Evolutionary conservation across 2,113 vertebrate genomes (phyloP), one percentile per base, ranked within the genome.

Genomic region (Ailuropoda melanoleuca): DNA sequence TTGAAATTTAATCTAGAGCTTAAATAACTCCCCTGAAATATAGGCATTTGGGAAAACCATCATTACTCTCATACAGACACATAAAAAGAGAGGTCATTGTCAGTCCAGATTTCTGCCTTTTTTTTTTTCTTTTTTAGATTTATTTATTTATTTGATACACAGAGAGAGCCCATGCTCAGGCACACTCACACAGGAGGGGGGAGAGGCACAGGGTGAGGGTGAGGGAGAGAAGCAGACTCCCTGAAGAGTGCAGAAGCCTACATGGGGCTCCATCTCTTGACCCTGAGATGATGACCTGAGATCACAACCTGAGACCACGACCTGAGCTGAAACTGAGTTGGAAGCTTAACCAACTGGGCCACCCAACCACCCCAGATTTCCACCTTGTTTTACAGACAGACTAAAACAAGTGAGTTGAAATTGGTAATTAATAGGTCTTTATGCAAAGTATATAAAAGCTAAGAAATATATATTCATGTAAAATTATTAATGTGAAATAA

Each of bases 331-430:
- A 56, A 56, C 55, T 19, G 19, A 56, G 55, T 21, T 21, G 19
- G 55, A 56, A 56, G 55, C 55, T 56, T 56, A 56, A 56, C 7
- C 55, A 23, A 56, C 55, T 21, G 55, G 55, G 55, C 18, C 55
- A 56, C 19, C 18, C 55, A 21, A 6, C 18, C 2, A 0, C 55
- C 55, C 55, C 55, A 56, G 19, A 56, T 23, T 56, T 56, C 19
- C 55, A 56, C 19, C 19, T 21, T 56, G 19, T 56, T 56, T 55
- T 24, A 39, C 1, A 85, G 9, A 68, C 34, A 81, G 66, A 46
- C 43, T 56, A 75, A 68, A 88, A 89, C 12, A 53, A 75, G 7
- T 80, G 24, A 95, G 46, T 75, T 58, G 95, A 92, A 97, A 91
- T 14, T 74, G 11, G 6, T 53, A 34, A 91, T 88, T 39, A 84